Conservation (phyloP, 2,113 vertebrate genomes). For the Phoenicopterus ruber region DNA sequence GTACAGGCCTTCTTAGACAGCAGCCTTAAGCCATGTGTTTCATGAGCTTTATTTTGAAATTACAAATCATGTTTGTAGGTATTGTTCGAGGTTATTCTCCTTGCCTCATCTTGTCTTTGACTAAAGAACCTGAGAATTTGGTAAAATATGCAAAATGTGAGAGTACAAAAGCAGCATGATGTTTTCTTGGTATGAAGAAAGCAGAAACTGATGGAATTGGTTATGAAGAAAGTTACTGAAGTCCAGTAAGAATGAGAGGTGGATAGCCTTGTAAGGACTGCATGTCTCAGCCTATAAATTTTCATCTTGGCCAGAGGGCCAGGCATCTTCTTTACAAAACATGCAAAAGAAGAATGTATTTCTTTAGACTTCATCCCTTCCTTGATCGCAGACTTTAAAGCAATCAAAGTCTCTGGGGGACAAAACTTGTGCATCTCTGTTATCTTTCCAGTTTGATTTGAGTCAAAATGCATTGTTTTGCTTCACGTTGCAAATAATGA, state of each 20-base stretch:
- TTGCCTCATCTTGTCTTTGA: neutral
- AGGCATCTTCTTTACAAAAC: neutral
- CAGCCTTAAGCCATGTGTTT: neutral
- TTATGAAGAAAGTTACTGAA: neutral
- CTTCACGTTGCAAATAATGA: neutral
- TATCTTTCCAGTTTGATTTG: neutral
- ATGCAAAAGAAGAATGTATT: neutral
- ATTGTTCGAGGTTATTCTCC: fast-evolving
- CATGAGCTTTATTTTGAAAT: neutral
- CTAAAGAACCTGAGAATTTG: neutral
- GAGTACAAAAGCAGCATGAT: neutral
- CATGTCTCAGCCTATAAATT: neutral
- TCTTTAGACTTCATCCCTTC: neutral
- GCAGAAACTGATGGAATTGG: neutral
- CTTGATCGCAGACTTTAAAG: neutral
- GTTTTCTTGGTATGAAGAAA: neutral
- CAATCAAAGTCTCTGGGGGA: neutral
- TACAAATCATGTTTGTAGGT: neutral
- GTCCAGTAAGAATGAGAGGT: neutral
- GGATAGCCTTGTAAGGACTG: neutral
- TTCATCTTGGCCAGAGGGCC: neutral
- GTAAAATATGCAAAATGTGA: neutral
- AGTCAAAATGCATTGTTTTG: neutral
- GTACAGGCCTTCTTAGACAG: neutral
- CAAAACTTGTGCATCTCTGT: neutral